Base-by-base conservation (phyloP, 2,113 vertebrate genomes). In the Urocolius indicus region DNA sequence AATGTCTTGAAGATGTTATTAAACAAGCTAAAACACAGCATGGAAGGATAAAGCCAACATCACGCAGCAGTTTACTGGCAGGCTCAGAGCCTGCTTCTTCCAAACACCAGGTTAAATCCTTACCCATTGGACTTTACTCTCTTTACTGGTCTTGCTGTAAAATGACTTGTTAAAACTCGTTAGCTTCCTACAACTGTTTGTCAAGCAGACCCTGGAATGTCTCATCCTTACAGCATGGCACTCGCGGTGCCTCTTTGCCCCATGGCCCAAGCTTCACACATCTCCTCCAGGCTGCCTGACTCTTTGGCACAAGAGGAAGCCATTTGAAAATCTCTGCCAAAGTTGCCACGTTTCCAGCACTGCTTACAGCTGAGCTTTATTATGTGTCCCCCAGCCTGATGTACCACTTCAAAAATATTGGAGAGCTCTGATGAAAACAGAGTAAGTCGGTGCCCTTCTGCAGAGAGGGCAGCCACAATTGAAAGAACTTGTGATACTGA, bases 251-350 rank as follows among this genome's bases (percentile, higher is more conserved):
- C 55, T 41, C 59, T 73, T 2, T 77, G 38, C 27, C 55, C 45
- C 29, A n/a, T 1, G 30, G n/a, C 20, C 29, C 55, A 41, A 41
- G 27, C 46, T 66, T 77, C 30, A 49, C 71, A 41, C 0, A 0
- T 26, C 21, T 51, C n/a, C 49, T 84, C 54, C n/a, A 15, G 30
- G 26, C 26, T 68, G 67, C 67, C 61, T 7, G 8, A 16, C 9
- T 43, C 71, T 34, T 49, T 49, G 61, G 54, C 61, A 38, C 49
- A 81, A 57, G 5, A 76, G 49, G 57, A 36, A 63, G 38, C 23
- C 43, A 32, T 11, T 2, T 24, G 71, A 45, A 89, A 73, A 65
- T 9, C 71, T 11, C 20, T 3, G 6, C 11, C 61, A 58, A 74
- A 46, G 65, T 24, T 2, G 18, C 38, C 43, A 30, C 0, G 0